Percentiles rank a stretch among this genome's conserved stretches.
Evolutionary conservation across 2,888 invertebrate species (phyloP).

Genomic region (Bombyx huttoni): DNA sequence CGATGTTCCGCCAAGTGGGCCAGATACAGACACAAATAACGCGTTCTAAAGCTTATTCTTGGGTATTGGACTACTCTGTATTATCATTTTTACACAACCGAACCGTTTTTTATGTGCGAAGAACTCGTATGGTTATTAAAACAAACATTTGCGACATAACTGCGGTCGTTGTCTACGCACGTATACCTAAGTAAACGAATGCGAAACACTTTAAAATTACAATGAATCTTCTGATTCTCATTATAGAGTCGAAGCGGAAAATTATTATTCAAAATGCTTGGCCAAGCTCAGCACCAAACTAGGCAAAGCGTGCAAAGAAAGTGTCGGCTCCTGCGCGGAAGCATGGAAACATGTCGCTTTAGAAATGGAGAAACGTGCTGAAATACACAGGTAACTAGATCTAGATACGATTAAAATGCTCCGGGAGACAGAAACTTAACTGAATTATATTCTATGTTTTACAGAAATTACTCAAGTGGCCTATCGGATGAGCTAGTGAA

Average conservation of each 20-base stretch:
- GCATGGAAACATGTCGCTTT: slow-evolving; percentile 93
- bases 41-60: slow-evolving; percentile 26
- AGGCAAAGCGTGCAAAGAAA: slow-evolving; percentile 84
- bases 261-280: slow-evolving; percentile 91
- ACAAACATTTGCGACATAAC: slow-evolving; percentile 21
- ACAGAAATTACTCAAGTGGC: slow-evolving; percentile 82
- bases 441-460: slow-evolving; percentile 20
- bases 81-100: slow-evolving; percentile 26
- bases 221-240: slow-evolving; percentile 11
- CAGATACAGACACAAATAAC: slow-evolving; percentile 36
- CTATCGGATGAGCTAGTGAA: slow-evolving; percentile 91
- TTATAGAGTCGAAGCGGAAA: slow-evolving; percentile 90
- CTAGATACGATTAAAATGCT: not conserved
- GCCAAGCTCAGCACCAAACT: slow-evolving; percentile 89
- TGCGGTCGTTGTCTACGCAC: slow-evolving; percentile 16
- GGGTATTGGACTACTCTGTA: slow-evolving; percentile 26
- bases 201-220: slow-evolving; percentile 6
- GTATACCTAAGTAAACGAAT: slow-evolving; percentile 15
- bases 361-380: slow-evolving; percentile 94
- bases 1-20: slow-evolving; percentile 49
- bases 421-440: not conserved
- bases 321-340: slow-evolving; percentile 85
- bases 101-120: slow-evolving; percentile 5
- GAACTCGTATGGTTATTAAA: slow-evolving; percentile 17
- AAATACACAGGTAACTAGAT: slow-evolving; percentile 79